Conservation (phyloP, 2,888 invertebrate species). For the Bimastos eiseni region DNA sequence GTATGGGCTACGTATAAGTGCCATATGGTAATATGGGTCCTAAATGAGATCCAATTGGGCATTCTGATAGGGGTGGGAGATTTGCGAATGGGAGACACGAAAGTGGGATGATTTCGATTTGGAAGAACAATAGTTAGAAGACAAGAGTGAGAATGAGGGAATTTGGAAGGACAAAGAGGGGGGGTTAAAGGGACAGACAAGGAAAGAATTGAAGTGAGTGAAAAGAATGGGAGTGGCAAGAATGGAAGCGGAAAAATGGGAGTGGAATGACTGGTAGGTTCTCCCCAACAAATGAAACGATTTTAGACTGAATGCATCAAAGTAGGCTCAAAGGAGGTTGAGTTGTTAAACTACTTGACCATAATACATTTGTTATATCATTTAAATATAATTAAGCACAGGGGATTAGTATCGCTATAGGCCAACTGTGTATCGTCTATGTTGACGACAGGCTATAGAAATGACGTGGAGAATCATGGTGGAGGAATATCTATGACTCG, state of each 20-base stretch:
- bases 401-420: background rate
- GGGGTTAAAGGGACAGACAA: too few species aligned
- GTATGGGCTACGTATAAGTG: too few species aligned
- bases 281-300: background rate
- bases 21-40: too few species aligned
- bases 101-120: slow-evolving; percentile 26
- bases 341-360: background rate
- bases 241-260: background rate
- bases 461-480: background rate
- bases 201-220: too few species aligned
- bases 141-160: background rate
- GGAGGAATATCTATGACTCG: background rate
- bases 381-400: background rate
- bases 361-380: background rate
- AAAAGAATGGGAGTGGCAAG: too few species aligned
- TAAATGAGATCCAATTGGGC: too few species aligned
- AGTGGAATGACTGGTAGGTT: background rate
- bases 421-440: background rate
- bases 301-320: background rate
- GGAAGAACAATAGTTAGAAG: slow-evolving; percentile 18
- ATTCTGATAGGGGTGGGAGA: too few species aligned
- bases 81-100: background rate
- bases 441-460: background rate
- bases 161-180: too few species aligned
- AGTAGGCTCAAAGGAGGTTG: background rate